A percentile compares a stretch with the other conserved stretches of the same genome.
Conservation (phyloP, 2,797 vertebrate species). For the Eutrigla gurnardus region DNA sequence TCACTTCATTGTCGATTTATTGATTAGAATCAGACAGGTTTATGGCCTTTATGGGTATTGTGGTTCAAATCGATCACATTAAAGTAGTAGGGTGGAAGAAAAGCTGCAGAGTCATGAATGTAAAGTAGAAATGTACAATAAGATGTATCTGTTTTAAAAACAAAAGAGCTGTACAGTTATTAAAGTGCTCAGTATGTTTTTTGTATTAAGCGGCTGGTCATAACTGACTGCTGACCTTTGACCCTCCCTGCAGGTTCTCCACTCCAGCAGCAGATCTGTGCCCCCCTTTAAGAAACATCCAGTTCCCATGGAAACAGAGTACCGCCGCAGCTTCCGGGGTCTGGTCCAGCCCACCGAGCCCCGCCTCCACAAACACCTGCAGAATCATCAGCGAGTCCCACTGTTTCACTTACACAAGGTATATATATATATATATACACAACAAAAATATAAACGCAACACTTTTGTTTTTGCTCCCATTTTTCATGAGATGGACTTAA, state of each 20-base stretch:
- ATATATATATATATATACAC: no score
- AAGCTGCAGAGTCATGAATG: neutral
- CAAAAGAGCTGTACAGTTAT: neutral
- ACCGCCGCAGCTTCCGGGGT: slow-evolving; percentile 61
- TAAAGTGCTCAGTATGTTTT: no score
- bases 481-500: no score
- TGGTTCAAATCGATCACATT: neutral
- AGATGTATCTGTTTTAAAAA: neutral
- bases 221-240: slow-evolving; percentile 18
- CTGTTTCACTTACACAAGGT: slow-evolving; percentile 64
- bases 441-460: no score
- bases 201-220: no score
- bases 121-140: neutral
- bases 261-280: slow-evolving; percentile 47
- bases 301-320: slow-evolving; percentile 65
- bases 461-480: no score
- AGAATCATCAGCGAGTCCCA: slow-evolving; percentile 44
- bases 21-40: neutral
- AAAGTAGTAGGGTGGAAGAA: neutral
- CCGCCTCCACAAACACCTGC: slow-evolving; percentile 58
- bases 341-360: slow-evolving; percentile 33
- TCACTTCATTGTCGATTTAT: neutral
- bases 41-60: no score
- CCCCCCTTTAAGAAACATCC: slow-evolving; percentile 55
- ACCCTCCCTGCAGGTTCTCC: slow-evolving; percentile 48